A percentile compares a stretch with the other conserved stretches of the same genome.
Evolutionary conservation across 2,888 invertebrate species (phyloP).

Genomic region (Pyrrhosoma nymphula): DNA sequence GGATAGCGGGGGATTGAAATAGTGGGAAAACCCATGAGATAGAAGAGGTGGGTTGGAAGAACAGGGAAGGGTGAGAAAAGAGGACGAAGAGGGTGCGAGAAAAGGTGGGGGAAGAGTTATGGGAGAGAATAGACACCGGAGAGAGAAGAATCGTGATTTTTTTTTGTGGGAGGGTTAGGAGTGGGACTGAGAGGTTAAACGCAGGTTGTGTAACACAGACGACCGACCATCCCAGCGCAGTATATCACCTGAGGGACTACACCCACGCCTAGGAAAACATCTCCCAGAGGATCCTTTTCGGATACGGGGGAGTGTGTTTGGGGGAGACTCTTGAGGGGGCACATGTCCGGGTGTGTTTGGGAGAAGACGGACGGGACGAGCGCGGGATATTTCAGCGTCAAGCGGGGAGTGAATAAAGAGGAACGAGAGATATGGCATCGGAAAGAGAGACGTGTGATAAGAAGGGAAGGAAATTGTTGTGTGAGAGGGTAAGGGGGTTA

Average conservation of each 20-base stretch:
- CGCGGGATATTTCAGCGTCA: background rate
- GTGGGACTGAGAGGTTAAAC: background rate
- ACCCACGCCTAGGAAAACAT: constrained; percentile 54
- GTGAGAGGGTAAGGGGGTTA: background rate
- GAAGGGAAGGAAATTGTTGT: background rate
- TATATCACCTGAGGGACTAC: constrained; percentile 52
- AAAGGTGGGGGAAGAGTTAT: background rate
- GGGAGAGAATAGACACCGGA: background rate
- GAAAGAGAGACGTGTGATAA: constrained; percentile 30
- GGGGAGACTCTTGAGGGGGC: background rate
- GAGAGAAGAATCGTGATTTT: background rate
- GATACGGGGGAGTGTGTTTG: background rate
- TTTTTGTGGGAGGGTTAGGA: background rate
- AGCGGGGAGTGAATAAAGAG: background rate
- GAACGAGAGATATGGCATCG: background rate
- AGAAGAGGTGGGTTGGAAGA: background rate
- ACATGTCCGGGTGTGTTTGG: background rate
- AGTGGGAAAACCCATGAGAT: background rate
- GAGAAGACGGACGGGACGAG: background rate
- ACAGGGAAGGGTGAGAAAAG: no score
- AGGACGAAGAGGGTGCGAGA: background rate
- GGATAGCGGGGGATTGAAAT: background rate
- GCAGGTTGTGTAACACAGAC: constrained; percentile 29
- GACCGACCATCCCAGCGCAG: constrained; percentile 43
- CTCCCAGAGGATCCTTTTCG: constrained; percentile 13